phyloP scores from a whole-genome alignment of 2,797 vertebrate genomes.

The Danionella dracula region DNA sequence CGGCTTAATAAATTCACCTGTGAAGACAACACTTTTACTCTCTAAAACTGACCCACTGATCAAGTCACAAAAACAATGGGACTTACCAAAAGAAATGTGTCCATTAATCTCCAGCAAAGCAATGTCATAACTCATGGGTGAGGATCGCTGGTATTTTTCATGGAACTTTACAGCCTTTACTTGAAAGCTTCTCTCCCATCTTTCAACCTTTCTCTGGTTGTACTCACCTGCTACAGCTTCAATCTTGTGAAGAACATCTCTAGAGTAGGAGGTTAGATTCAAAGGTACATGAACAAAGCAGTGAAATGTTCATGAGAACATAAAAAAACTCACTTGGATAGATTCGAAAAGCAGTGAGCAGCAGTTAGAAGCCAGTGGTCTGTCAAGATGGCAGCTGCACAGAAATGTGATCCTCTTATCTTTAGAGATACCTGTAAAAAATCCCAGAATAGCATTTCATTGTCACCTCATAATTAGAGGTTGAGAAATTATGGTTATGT shows the following conservation, averaged over 20 bases:
- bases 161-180: slow-evolving; percentile 69
- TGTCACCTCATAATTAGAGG: not conserved
- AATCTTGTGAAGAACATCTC: slow-evolving; percentile 52
- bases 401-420: slow-evolving; percentile 74
- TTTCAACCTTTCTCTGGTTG: slow-evolving; percentile 53
- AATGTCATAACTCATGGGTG: slow-evolving; percentile 79
- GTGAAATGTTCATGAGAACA: not conserved
- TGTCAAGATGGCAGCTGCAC: slow-evolving; percentile 78
- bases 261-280: slow-evolving; percentile 23
- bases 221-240: slow-evolving; percentile 59
- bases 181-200: slow-evolving; percentile 69
- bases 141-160: slow-evolving; percentile 67
- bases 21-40: not conserved
- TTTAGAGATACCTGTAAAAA: slow-evolving; percentile 75
- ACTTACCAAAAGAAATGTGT: slow-evolving; percentile 74
- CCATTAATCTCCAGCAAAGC: slow-evolving; percentile 75
- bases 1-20: slow-evolving; percentile 70
- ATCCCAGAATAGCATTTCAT: not conserved
- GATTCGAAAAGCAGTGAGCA: slow-evolving; percentile 74
- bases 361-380: slow-evolving; percentile 79
- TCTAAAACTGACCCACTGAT: not conserved
- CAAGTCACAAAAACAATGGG: not conserved
- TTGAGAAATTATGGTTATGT: not conserved
- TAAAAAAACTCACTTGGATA: slow-evolving; percentile 49
- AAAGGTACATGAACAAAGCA: too few species aligned